A percentile compares a stretch with the other conserved stretches of the same genome.
phyloP scores from a whole-genome alignment of 2,888 invertebrate species.

The Pecten maximus region DNA sequence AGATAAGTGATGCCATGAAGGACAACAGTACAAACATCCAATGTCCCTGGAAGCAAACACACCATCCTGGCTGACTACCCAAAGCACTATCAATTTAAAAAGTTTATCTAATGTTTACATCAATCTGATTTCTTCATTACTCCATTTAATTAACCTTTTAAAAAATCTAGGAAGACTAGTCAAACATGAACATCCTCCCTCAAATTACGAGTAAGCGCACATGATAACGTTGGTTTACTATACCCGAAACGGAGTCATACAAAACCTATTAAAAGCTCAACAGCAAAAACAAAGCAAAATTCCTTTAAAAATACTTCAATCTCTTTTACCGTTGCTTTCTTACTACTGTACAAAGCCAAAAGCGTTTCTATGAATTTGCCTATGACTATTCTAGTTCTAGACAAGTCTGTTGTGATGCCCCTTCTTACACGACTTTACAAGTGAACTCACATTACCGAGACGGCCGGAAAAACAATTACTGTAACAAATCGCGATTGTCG shows the following conservation, averaged over 20 bases:
- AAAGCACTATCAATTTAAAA: constrained; percentile 45
- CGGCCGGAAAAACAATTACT: too few relatives aligned
- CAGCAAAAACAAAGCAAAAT: too few relatives aligned
- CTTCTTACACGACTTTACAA: too few relatives aligned
- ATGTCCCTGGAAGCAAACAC: constrained; percentile 34
- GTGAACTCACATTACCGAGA: too few relatives aligned
- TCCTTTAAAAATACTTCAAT: neutral
- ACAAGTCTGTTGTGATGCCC: neutral
- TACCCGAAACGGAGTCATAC: constrained; percentile 45
- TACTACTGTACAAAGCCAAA: neutral
- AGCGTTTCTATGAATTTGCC: neutral
- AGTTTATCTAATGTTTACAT: constrained; percentile 16
- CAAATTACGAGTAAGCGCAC: constrained; percentile 34
- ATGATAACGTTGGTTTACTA: constrained; percentile 37
- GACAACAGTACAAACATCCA: constrained; percentile 2
- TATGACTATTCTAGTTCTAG: neutral
- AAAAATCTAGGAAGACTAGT: constrained; percentile 43
- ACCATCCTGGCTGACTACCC: constrained; percentile 13
- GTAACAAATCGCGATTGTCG: too few relatives aligned
- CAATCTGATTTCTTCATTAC: constrained; percentile 23
- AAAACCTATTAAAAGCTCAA: constrained; percentile 46
- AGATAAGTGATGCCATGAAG: constrained; percentile 36
- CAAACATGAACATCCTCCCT: constrained; percentile 44
- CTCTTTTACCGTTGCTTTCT: neutral
- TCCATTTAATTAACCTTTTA: too few relatives aligned